phyloP scores from a whole-genome alignment of 2,797 vertebrate genomes.

The Crenichthys baileyi region DNA sequence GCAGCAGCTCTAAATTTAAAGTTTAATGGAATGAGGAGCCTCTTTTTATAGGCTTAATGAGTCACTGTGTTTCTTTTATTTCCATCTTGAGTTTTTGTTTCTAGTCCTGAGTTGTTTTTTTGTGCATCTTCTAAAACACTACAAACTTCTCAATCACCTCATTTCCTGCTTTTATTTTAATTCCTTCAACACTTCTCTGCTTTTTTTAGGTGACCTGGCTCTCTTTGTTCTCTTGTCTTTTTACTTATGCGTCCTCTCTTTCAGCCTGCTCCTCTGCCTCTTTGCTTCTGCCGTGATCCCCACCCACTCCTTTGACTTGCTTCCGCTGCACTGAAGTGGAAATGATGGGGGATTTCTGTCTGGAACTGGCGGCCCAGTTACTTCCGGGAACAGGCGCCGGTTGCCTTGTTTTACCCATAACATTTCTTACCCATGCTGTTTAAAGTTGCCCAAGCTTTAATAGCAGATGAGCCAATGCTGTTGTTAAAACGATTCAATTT shows the following conservation, averaged over 20 bases:
- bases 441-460: background rate
- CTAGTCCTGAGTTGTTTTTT: background rate
- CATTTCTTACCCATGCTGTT: conserved; percentile 10
- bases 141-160: conserved; percentile 2
- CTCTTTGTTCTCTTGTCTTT: conserved; percentile 17
- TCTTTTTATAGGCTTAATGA: conserved; percentile 22
- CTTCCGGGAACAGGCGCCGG: conserved; percentile 28
- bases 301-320: conserved; percentile 55
- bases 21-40: conserved; percentile 32
- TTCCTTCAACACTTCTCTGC: background rate
- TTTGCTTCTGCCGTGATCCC: conserved; percentile 41
- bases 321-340: conserved; percentile 42
- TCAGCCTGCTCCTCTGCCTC: conserved; percentile 16
- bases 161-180: background rate
- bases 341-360: conserved; percentile 46
- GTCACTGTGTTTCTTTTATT: conserved; percentile 7
- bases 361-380: conserved; percentile 44
- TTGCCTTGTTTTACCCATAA: conserved; percentile 16
- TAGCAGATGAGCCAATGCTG: conserved; percentile 1
- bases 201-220: conserved; percentile 1
- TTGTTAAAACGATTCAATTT: background rate
- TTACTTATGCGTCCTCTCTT: conserved; percentile 43
- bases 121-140: background rate
- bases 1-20: conserved; percentile 7
- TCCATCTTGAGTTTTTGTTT: background rate